Base-by-base conservation (phyloP, 1,140 invertebrate genomes). In the Euwallacea similis region DNA sequence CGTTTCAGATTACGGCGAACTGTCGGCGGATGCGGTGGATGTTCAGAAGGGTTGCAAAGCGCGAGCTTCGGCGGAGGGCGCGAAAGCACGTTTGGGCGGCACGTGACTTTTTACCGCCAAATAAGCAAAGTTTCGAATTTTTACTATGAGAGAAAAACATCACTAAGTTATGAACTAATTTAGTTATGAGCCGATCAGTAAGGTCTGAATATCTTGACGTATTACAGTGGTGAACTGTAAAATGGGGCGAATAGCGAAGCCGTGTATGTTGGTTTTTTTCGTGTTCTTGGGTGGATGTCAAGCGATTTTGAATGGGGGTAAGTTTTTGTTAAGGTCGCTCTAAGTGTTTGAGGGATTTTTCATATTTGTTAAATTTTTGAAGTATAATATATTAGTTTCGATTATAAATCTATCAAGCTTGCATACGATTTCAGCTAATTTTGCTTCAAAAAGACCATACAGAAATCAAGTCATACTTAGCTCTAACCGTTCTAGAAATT, bases 1-100 rank as follows among this genome's bases (percentile, higher is more conserved):
- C n/a, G 63, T 21, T 58, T 65, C 69, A 66, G 69, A 65, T 71
- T 70, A 64, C 61, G 61, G 69, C 61, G 42, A 70, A 71, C 69
- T 44, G 55, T 47, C 53, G 62, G 33, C 69, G 59, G 53, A 63
- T 64, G 69, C 69, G 69, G 69, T 63, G 42, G 69, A 33, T 47
- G 56, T 59, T 61, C 21, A 56, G 10, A 47, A 46, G 13, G 46
- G 21, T 33, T 33, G 21, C 21, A 33, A 33, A 33, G 21, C 21
- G 21, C 21, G 21, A 33, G 21, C 21, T 33, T 33, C 21, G 21
- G 21, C 21, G 9, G 46, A 50, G 9, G 46, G 46, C 13, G 46
- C 8, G 16, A 58, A 15, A 33, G 55, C 9, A 16, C 11, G 47
- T 21, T 33, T 43, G 46, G 9, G 44, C 44, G 46, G 42, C 43